Conservation (phyloP, 2,888 invertebrate genomes). For the Nezara viridula region DNA sequence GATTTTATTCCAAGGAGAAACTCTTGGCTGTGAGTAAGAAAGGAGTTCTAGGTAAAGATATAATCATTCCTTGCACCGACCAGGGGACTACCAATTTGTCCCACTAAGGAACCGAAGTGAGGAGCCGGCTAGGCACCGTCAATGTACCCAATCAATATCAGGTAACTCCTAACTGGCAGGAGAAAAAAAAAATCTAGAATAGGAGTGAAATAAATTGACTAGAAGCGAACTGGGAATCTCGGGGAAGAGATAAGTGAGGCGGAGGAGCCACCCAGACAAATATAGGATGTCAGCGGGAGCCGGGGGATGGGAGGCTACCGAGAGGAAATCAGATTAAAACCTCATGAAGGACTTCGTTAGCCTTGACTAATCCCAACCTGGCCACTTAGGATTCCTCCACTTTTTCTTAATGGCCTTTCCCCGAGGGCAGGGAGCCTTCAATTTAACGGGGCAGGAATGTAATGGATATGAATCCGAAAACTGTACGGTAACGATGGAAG, state of each 20-base stretch:
- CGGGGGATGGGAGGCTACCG: constrained; percentile 21
- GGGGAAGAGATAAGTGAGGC: constrained; percentile 22
- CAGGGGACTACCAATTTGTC: not conserved
- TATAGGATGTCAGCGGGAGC: constrained; percentile 42
- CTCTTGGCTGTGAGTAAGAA: not conserved
- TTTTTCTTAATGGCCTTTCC: constrained; percentile 39
- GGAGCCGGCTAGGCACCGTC: constrained; percentile 15
- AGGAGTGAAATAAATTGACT: constrained; percentile 37
- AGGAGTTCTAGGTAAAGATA: not conserved
- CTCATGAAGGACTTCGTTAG: constrained; percentile 58
- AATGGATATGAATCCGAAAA: constrained; percentile 51
- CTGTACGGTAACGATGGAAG: constrained; percentile 49
- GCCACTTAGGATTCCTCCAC: constrained; percentile 54
- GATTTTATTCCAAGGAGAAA: not conserved
- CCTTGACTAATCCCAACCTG: constrained; percentile 49
- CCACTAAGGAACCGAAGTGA: not conserved
- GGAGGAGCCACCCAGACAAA: constrained; percentile 48
- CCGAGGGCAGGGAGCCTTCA: constrained; percentile 38
- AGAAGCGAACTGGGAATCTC: constrained; percentile 26
- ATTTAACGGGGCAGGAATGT: constrained; percentile 21
- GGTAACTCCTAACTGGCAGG: constrained; percentile 18
- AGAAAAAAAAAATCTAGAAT: not conserved
- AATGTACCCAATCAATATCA: constrained; percentile 34
- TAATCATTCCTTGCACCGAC: not conserved
- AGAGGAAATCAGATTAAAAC: constrained; percentile 57